Evolutionary conservation across 2,888 invertebrate species (phyloP).

Genomic region (Nephrotoma appendiculata): DNA sequence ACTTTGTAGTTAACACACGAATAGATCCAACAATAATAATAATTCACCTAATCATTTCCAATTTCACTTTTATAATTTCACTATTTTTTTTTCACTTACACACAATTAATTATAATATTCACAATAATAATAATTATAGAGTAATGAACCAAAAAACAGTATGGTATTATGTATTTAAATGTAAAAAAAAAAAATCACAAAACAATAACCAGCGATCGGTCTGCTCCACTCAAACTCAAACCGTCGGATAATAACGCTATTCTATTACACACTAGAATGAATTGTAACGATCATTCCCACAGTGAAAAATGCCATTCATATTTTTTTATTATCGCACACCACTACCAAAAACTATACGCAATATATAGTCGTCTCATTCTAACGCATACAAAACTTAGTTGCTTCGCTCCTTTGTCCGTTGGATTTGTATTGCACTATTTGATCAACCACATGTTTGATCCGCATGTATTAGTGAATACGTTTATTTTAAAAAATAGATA

Average conservation of each 20-base stretch:
- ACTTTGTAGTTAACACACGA: neutral
- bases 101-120: neutral
- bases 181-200: neutral
- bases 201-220: neutral
- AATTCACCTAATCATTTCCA: neutral
- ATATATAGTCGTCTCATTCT: neutral
- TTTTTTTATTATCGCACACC: neutral
- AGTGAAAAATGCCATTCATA: neutral
- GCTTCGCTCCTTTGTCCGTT: neutral
- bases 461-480: neutral
- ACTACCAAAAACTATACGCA: neutral
- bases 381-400: neutral
- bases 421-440: neutral
- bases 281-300: neutral
- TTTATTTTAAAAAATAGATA: neutral
- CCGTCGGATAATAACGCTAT: neutral
- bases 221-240: neutral
- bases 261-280: neutral
- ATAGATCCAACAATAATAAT: neutral
- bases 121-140: neutral
- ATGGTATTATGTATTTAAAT: neutral
- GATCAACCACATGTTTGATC: neutral
- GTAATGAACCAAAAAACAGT: neutral
- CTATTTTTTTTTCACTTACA: neutral
- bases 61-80: neutral